Evolutionary conservation across 2,888 invertebrate species (phyloP).

Genomic region (Scelioninae gen. 1): DNA sequence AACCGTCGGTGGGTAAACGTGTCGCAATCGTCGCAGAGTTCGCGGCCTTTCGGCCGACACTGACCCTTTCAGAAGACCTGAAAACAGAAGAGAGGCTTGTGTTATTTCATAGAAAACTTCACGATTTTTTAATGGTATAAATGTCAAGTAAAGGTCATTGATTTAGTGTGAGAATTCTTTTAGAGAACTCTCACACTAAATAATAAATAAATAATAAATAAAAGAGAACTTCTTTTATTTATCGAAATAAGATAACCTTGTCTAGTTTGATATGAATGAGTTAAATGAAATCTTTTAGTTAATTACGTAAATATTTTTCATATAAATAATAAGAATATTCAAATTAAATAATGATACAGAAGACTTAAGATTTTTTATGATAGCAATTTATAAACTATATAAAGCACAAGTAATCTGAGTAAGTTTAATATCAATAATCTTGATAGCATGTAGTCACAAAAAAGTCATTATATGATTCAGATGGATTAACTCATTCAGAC

Average conservation of each 20-base stretch:
- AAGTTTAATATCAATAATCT: constrained; percentile 16
- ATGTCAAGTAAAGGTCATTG: not conserved
- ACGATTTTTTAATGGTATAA: not conserved
- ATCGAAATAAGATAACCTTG: no score
- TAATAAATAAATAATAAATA: no score
- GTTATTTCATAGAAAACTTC: constrained; percentile 18
- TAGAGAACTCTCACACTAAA: no score
- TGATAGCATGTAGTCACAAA: not conserved
- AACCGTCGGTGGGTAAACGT: constrained; percentile 87
- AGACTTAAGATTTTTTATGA: no score
- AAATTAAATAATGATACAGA: no score
- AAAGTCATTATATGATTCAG: constrained; percentile 29
- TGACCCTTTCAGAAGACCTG: constrained; percentile 93
- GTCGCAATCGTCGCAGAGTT: constrained; percentile 90
- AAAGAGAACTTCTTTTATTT: no score
- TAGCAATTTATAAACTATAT: no score
- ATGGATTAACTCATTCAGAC: constrained; percentile 24
- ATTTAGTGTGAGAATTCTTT: constrained; percentile 3
- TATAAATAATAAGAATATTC: no score
- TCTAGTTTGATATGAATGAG: no score
- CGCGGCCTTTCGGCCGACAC: constrained; percentile 90
- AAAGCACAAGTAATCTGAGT: constrained; percentile 22
- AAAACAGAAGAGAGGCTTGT: constrained; percentile 75
- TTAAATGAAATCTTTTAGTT: no score
- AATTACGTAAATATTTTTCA: no score